Evolutionary conservation across 2,797 vertebrate genomes (phyloP), one percentile per base, ranked within the genome.

Genomic region (Tapera naevia): DNA sequence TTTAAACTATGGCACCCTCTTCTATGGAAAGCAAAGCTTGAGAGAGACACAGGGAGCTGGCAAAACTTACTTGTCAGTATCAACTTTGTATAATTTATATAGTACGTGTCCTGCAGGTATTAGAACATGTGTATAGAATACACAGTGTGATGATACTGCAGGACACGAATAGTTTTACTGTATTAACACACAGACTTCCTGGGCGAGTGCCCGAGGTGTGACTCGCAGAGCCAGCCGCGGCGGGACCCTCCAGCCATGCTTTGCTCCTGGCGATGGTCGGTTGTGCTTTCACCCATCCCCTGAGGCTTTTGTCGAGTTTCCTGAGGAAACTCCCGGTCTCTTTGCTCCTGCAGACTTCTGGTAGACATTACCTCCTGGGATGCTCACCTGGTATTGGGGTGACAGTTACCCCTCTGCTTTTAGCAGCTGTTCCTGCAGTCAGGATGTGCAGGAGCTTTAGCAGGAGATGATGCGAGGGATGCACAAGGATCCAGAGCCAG

Each of bases 1-100:
- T 32, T 89, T 37, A 7, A 70, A 24, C 10, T 22, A 10, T 46
- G 37, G 37, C n/a, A 11, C n/a, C 7, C 13, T 65, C 41, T 71
- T 27, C 16, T 57, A 13, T 23, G 19, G n/a, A 16, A 27, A 30
- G 50, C 32, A 45, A 35, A 62, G 12, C 67, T 45, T 13, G 23
- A n/a, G 66, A 69, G 32, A 2, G 3, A 3, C 1, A 6, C 18
- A n/a, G 54, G 45, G n/a, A 80, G 56, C 24, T 67, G 56, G 30
- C 24, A 48, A 10, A 41, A 39, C 0, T 4, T 10, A 6, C 27
- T 6, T 3, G 14, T n/a, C 32, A 4, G 24, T 7, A 2, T 18
- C 5, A 16, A 4, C n/a, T 5, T 0, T 3, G 0, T 0, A 3
- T 13, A 7, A 4, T 18, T 46, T 7, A 27, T 7, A 4, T 5